Evolutionary conservation across 2,888 invertebrate species (phyloP), one percentile per base, ranked within the genome.

Genomic region (Andrena minutula): DNA sequence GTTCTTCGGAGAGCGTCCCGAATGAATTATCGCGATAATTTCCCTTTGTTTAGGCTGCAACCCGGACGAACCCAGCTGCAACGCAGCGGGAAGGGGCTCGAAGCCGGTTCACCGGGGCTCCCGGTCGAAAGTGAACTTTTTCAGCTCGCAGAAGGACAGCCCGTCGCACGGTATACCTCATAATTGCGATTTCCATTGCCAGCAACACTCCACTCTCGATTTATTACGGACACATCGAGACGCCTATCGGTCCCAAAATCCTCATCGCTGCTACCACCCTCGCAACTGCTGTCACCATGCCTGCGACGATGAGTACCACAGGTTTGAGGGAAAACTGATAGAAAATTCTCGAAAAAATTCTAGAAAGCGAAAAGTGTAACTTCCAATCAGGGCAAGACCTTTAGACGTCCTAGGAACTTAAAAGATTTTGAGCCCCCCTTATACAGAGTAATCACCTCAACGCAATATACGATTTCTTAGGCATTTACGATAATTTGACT

Each of bases 141-240:
- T 35, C 12, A 41, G 23, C 26, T 3, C 65, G 32, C 61, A 64
- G 8, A 81, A 60, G 12, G 64, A 72, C 26, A 69, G 58, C 28
- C 20, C 58, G 32, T 73, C 49, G 28, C 7, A 30, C 3, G 68
- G 16, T 8, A 35, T 49, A 2, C 63, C 74, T 5, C 83, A 58
- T 1, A 30, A 23, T 1, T 75, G 75, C 53, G 74, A 82, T 30
- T 28, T 10, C 56, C 73, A 72, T n/a, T 79, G 80, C 28, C 10
- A 28, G 32, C 85, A 81, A 28, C 83, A 79, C 49, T 72, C 79
- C 1, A 76, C 58, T 2, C 30, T 65, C 4, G 75, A 87, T 73
- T 30, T 83, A n/a, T 65, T 75, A 49, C 75, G 60, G 47, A 53
- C 79, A 4, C 66, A 71, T 32, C 71, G 60, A 10, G 70, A 83